phyloP scores from a whole-genome alignment of 2,113 vertebrate genomes.

The Anas platyrhynchos region DNA sequence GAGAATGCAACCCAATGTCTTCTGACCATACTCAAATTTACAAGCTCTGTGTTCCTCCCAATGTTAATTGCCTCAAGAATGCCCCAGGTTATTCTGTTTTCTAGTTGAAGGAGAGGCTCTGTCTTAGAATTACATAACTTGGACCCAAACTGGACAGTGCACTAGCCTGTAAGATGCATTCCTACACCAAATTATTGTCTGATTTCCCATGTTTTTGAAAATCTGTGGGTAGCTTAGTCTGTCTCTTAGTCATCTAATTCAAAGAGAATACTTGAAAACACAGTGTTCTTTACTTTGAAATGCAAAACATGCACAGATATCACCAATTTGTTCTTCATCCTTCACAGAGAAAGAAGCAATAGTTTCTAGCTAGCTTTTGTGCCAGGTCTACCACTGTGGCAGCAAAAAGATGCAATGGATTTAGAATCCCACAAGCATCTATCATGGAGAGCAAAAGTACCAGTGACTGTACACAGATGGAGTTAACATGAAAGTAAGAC shows the following conservation, averaged over 20 bases:
- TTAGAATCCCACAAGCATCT: not conserved
- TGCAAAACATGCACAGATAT: not conserved
- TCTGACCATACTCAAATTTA: not conserved
- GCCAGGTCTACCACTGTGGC: rapidly evolving
- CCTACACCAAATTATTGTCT: not conserved
- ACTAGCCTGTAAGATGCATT: not conserved
- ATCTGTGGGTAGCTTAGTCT: not conserved
- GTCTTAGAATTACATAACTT: not conserved
- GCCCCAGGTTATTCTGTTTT: not conserved
- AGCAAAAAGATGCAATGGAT: not conserved
- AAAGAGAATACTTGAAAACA: not conserved
- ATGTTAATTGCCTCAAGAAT: not conserved
- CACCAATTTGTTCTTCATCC: not conserved
- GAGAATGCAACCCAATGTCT: not conserved
- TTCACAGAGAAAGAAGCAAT: not conserved
- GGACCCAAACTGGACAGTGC: not conserved
- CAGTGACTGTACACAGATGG: not conserved
- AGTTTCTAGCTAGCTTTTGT: not conserved
- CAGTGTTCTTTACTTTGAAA: not conserved
- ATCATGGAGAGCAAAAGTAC: not conserved
- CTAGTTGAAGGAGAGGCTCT: not conserved
- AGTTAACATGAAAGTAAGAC: not conserved
- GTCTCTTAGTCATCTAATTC: not conserved
- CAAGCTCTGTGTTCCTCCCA: not conserved
- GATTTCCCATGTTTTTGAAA: not conserved